Percentiles rank a stretch among this genome's conserved stretches.
Evolutionary conservation across 2,888 invertebrate genomes (phyloP).

Genomic region (Drosophila picticornis): DNA sequence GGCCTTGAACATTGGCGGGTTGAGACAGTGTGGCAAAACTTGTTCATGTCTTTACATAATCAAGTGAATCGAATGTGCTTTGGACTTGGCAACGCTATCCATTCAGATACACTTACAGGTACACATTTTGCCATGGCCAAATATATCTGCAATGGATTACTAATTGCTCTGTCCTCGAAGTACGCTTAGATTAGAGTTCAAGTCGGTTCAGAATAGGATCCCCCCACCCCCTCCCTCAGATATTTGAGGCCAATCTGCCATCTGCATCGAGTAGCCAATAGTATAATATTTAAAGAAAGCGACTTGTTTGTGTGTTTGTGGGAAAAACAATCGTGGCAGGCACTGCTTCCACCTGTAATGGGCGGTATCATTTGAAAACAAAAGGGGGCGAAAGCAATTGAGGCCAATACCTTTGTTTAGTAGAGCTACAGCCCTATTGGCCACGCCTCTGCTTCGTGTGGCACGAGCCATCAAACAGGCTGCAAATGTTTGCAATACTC

Average conservation of each 20-base stretch:
- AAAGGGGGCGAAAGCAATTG: not conserved
- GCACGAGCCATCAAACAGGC: constrained; percentile 32
- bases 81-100: constrained; percentile 14
- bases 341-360: constrained; percentile 8
- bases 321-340: constrained; percentile 28
- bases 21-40: constrained; percentile 29
- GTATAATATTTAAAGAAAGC: constrained; percentile 53
- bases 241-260: not conserved
- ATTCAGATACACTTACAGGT: constrained; percentile 2
- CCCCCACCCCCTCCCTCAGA: not conserved
- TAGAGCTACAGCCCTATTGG: constrained; percentile 6
- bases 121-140: constrained; percentile 29
- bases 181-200: constrained; percentile 9
- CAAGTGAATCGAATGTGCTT: constrained; percentile 26
- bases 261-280: constrained; percentile 18
- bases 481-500: constrained; percentile 5
- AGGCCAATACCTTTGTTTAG: not conserved
- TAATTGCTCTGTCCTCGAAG: constrained; percentile 35
- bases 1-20: constrained; percentile 30
- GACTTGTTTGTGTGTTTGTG: constrained; percentile 15
- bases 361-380: not conserved
- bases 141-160: constrained; percentile 26
- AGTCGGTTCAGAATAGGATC: constrained; percentile 4
- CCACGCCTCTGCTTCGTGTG: constrained; percentile 11
- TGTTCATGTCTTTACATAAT: constrained; percentile 25